Conservation (phyloP, 2,797 vertebrate species). For the Myotis vivesi region DNA sequence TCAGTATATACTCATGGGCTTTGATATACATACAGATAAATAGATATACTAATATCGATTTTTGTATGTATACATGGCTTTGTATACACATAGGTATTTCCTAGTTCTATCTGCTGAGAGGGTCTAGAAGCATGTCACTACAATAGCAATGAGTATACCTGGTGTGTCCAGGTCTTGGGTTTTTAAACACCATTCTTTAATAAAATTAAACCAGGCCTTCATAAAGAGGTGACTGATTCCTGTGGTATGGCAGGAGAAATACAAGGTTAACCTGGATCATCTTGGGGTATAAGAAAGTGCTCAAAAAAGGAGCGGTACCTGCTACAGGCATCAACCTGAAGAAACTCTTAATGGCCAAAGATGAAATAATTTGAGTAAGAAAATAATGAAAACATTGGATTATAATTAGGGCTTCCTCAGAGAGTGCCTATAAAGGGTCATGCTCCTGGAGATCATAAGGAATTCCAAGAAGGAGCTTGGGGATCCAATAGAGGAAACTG, state of each 20-base stretch:
- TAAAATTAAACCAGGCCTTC: neutral
- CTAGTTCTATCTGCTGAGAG: neutral
- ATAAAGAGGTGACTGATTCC: neutral
- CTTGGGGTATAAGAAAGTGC: neutral
- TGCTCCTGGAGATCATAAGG: neutral
- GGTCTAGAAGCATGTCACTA: neutral
- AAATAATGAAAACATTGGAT: neutral
- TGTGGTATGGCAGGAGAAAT: neutral
- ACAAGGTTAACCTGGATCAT: neutral
- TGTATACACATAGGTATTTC: neutral
- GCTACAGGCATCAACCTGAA: neutral
- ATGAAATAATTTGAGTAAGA: neutral
- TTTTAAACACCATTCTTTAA: neutral
- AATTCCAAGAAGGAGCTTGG: neutral
- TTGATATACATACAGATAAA: neutral
- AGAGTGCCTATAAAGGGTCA: neutral
- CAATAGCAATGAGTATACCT: neutral
- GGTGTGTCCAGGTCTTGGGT: neutral
- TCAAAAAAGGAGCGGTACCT: rapidly evolving
- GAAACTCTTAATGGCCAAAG: neutral
- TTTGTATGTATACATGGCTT: neutral
- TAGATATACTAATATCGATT: neutral
- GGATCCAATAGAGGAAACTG: neutral
- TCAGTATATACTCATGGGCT: neutral
- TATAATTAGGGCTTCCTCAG: neutral